Evolutionary conservation across 1,140 invertebrate genomes (phyloP).

Genomic region (Penaeus indicus): DNA sequence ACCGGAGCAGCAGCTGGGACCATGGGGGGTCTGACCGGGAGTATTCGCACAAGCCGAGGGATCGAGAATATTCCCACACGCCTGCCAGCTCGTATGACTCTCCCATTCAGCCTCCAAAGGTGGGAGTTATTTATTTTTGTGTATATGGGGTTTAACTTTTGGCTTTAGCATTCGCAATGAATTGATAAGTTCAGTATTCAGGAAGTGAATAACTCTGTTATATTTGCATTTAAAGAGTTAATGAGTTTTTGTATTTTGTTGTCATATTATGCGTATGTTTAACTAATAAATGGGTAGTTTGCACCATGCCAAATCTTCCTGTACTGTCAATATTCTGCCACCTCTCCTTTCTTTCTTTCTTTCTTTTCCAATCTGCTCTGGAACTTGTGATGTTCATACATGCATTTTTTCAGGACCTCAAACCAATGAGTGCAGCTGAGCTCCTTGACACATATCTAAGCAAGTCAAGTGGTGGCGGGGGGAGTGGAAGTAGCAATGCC

Average conservation of each 20-base stretch:
- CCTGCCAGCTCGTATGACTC: slow-evolving; percentile 51
- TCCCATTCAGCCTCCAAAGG: slow-evolving; percentile 47
- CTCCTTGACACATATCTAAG: slow-evolving; percentile 61
- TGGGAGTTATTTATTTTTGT: background rate
- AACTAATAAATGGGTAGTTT: no score
- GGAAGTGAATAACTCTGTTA: background rate
- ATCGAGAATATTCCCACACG: slow-evolving; percentile 48
- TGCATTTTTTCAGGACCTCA: slow-evolving; percentile 59
- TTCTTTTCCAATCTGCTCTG: background rate
- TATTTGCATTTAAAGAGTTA: background rate
- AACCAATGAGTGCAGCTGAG: slow-evolving; percentile 65
- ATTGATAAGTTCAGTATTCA: no score
- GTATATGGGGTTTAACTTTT: background rate
- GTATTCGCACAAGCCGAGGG: slow-evolving; percentile 45
- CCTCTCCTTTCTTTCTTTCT: background rate
- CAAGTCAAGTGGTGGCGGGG: slow-evolving; percentile 9
- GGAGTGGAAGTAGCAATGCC: slow-evolving; percentile 26
- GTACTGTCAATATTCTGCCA: background rate
- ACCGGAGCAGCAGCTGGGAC: slow-evolving; percentile 50
- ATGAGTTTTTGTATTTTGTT: background rate
- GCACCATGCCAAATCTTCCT: no score
- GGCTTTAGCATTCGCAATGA: no score
- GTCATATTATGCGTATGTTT: background rate
- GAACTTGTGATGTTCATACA: background rate
- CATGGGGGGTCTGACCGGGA: slow-evolving; percentile 29